Percentiles rank a stretch among this genome's conserved stretches.
Conservation (phyloP, 2,797 vertebrate genomes). For the Pipistrellus pipistrellus region DNA sequence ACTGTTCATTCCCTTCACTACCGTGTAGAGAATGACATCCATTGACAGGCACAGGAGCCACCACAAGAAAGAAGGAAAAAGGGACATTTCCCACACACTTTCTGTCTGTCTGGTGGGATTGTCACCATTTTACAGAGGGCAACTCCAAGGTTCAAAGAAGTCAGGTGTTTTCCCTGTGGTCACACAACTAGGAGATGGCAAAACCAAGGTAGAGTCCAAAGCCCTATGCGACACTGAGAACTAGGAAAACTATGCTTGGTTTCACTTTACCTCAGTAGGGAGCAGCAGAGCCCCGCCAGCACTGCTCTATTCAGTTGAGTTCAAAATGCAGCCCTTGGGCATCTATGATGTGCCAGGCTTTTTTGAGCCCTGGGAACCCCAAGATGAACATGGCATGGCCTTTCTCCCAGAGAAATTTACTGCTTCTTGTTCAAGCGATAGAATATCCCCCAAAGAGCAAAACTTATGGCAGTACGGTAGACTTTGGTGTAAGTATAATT, state of each 20-base stretch:
- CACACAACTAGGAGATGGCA: neutral
- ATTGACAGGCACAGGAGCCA: neutral
- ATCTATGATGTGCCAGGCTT: neutral
- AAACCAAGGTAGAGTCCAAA: slow-evolving; percentile 19
- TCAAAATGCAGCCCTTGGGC: neutral
- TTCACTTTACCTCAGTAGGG: neutral
- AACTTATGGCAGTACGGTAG: neutral
- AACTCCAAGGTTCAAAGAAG: slow-evolving; percentile 44
- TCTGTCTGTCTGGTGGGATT: neutral
- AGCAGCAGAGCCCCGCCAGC: neutral
- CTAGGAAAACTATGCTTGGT: neutral
- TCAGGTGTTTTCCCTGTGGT: slow-evolving; percentile 51
- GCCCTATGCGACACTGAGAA: neutral
- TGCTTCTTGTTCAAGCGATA: slow-evolving; percentile 14
- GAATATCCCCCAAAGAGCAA: neutral
- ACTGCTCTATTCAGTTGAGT: neutral
- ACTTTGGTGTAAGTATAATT: neutral
- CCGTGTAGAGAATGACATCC: neutral
- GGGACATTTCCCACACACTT: fast-evolving
- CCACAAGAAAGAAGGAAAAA: neutral
- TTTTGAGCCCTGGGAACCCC: neutral
- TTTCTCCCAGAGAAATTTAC: neutral
- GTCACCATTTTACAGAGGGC: slow-evolving; percentile 12
- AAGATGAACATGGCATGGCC: neutral
- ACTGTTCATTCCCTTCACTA: neutral